These are phyloP conservation scores for Ormyrus thymus DNA, from an alignment of 2,888 invertebrate species.

Conservation along the genomic window DNA sequence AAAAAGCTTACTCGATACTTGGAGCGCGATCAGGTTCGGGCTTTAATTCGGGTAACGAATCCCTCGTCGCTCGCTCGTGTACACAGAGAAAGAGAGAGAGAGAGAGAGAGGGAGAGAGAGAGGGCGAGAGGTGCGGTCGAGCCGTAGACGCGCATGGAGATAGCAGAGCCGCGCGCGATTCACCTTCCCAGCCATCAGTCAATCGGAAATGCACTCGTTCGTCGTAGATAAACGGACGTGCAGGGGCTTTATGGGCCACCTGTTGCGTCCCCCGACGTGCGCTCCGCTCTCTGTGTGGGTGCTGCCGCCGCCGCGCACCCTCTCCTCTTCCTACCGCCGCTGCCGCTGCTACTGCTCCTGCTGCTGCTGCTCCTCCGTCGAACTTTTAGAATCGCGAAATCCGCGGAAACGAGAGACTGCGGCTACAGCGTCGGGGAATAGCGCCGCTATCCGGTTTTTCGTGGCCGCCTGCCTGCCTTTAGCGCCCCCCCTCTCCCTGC, in stretches of 20 bases:
- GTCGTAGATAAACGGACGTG: constrained; percentile 75
- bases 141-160: neutral
- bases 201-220: constrained; percentile 75
- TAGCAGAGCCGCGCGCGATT: constrained; percentile 62
- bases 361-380: constrained; percentile 12
- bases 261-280: constrained; percentile 65
- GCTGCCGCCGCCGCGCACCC: neutral
- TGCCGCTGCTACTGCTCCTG: neutral
- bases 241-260: constrained; percentile 74
- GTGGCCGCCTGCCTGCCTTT: neutral
- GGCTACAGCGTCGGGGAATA: constrained; percentile 40
- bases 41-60: constrained; percentile 45
- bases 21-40: constrained; percentile 10
- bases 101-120: neutral
- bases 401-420: constrained; percentile 21
- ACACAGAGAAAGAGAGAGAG: neutral
- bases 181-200: constrained; percentile 74
- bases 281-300: constrained; percentile 8
- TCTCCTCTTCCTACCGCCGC: constrained; percentile 1
- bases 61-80: neutral
- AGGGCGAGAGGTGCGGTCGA: neutral
- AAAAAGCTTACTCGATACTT: too few relatives aligned
- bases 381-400: constrained; percentile 54
- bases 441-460: neutral
- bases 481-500: neutral